Percentiles rank a stretch among this genome's conserved stretches.
These are phyloP conservation scores for Spheniscus mendiculus DNA, from an alignment of 2,113 vertebrate species.

Conservation along the genomic window DNA sequence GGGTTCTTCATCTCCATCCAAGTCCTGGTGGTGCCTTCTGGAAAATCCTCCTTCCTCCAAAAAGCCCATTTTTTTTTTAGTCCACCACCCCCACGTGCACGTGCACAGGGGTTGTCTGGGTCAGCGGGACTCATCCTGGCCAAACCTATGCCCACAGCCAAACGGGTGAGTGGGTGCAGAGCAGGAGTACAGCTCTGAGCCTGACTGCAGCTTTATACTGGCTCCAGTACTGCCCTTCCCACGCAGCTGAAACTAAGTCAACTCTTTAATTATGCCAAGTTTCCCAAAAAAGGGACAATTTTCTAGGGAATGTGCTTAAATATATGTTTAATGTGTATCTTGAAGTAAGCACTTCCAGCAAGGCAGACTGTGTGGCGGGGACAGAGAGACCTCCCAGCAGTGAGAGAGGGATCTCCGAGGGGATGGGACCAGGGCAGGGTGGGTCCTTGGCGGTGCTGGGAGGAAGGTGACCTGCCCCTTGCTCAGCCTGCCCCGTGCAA, in stretches of 20 bases:
- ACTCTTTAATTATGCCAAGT: not conserved
- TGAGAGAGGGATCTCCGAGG: rapidly evolving
- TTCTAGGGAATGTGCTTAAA: not conserved
- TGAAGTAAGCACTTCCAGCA: not conserved
- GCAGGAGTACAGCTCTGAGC: not conserved
- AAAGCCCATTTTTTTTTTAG: not conserved
- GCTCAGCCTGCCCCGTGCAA: not conserved
- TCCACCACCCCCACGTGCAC: too few relatives aligned
- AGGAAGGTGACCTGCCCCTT: not conserved
- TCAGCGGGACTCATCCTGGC: not conserved
- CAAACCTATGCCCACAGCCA: not conserved
- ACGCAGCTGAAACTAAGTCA: rapidly evolving
- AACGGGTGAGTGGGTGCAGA: not conserved
- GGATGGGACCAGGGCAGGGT: not conserved
- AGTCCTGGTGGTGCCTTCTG: not conserved
- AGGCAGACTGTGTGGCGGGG: not conserved
- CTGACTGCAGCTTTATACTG: not conserved
- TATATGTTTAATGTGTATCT: not conserved
- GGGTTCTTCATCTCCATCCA: not conserved
- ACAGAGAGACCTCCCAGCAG: not conserved
- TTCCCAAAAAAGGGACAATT: not conserved
- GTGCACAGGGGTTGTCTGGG: not conserved
- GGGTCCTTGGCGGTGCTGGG: not conserved
- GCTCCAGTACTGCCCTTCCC: not conserved
- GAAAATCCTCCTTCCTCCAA: not conserved